Evolutionary conservation across 2,113 vertebrate genomes (phyloP).

Genomic region (Clarias batrachus): DNA sequence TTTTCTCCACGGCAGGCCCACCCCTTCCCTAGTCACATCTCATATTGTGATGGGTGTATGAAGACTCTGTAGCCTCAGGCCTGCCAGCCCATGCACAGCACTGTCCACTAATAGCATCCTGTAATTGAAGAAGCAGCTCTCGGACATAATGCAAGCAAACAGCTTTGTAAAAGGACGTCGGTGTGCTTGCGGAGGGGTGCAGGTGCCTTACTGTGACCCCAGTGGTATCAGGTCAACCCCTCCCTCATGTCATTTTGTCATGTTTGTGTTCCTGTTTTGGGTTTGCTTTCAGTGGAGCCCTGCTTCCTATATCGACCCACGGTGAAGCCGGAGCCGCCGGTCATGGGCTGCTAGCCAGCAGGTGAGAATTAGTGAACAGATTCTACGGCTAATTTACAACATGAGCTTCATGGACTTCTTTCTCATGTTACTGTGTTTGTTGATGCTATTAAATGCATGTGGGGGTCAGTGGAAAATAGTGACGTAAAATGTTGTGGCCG

Average conservation of each 20-base stretch:
- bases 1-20: slow-evolving; percentile 70
- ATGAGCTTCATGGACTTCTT: neutral
- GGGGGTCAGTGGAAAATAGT: neutral
- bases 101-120: slow-evolving; percentile 69
- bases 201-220: slow-evolving; percentile 56
- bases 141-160: slow-evolving; percentile 63
- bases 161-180: slow-evolving; percentile 17
- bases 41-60: slow-evolving; percentile 72
- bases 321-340: slow-evolving; percentile 62
- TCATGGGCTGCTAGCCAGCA: slow-evolving; percentile 56
- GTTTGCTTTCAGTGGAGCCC: slow-evolving; percentile 64
- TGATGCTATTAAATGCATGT: neutral
- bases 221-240: slow-evolving; percentile 54
- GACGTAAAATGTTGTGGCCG: neutral
- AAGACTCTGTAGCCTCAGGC: slow-evolving; percentile 65
- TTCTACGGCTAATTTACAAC: neutral
- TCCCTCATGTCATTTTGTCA: slow-evolving; percentile 44
- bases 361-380: slow-evolving; percentile 23
- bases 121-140: slow-evolving; percentile 75
- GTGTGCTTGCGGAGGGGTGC: slow-evolving; percentile 36
- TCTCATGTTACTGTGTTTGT: neutral
- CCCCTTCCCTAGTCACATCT: slow-evolving; percentile 73
- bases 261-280: slow-evolving; percentile 73
- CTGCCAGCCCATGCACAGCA: slow-evolving; percentile 63
- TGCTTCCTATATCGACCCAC: slow-evolving; percentile 63